Percentiles rank a stretch among this genome's conserved stretches.
phyloP scores from a whole-genome alignment of 2,888 invertebrate genomes.

The Drosophila vallismaia region DNA sequence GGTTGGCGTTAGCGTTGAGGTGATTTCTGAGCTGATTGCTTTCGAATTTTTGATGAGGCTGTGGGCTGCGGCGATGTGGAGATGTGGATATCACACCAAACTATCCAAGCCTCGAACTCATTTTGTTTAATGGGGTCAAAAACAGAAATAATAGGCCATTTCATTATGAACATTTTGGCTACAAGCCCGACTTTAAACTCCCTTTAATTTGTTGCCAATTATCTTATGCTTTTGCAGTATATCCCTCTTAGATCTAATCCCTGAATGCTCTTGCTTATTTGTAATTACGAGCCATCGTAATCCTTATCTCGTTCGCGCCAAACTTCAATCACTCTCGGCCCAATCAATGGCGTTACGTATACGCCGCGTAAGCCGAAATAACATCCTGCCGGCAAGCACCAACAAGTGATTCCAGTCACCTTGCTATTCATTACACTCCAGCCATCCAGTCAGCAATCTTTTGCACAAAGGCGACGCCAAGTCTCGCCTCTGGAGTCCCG shows the following conservation, averaged over 20 bases:
- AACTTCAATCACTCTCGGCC: slow-evolving; percentile 50
- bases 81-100: slow-evolving; percentile 31
- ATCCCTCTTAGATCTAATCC: background rate
- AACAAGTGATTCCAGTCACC: slow-evolving; percentile 46
- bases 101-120: slow-evolving; percentile 13
- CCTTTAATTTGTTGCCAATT: slow-evolving; percentile 15
- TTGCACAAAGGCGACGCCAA: slow-evolving; percentile 48
- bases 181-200: background rate
- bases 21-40: slow-evolving; percentile 73
- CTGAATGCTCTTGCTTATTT: slow-evolving; percentile 38
- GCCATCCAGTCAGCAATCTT: slow-evolving; percentile 9
- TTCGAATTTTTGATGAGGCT: slow-evolving; percentile 71
- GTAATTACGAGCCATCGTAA: slow-evolving; percentile 61
- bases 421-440: slow-evolving; percentile 61
- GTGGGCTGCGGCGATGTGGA: slow-evolving; percentile 30
- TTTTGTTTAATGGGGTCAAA: slow-evolving; percentile 22
- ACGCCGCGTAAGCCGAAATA: slow-evolving; percentile 65
- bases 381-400: slow-evolving; percentile 65
- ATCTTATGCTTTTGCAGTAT: background rate
- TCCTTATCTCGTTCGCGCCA: slow-evolving; percentile 32
- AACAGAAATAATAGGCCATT: slow-evolving; percentile 19
- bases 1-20: slow-evolving; percentile 53
- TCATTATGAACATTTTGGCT: slow-evolving; percentile 31
- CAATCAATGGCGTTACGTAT: slow-evolving; percentile 76
- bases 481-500: slow-evolving; percentile 54